Conservation (phyloP, 2,797 vertebrate species). For the Sebastes reedi region DNA sequence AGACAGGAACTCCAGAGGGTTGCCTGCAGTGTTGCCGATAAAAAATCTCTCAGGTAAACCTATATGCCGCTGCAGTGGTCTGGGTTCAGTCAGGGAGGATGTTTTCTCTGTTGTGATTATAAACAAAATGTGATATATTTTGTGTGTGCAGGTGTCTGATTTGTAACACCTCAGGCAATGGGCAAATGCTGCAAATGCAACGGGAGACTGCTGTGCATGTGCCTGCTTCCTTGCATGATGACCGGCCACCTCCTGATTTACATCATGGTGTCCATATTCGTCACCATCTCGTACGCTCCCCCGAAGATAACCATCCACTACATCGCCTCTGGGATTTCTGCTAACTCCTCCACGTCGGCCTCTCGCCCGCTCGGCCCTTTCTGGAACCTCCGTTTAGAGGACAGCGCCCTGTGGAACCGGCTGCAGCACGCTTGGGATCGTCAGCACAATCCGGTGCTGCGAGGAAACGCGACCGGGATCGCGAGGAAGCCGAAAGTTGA, state of each 20-base stretch:
- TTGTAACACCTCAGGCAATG: conserved; percentile 60
- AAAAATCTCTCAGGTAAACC: conserved; percentile 16
- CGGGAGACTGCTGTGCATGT: conserved; percentile 80
- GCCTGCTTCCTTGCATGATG: conserved; percentile 85
- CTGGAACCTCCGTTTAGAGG: conserved; percentile 82
- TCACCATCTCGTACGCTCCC: conserved; percentile 81
- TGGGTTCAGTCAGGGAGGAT: background rate
- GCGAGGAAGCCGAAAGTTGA: conserved; percentile 14
- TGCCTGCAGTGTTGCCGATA: conserved; percentile 29
- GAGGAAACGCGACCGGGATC: conserved; percentile 55
- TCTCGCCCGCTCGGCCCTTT: conserved; percentile 77
- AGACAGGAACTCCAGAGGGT: conserved; percentile 63
- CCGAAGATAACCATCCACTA: conserved; percentile 77
- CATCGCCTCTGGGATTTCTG: conserved; percentile 74
- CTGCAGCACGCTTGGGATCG: conserved; percentile 83
- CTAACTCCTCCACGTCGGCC: conserved; percentile 65
- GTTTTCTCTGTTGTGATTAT: background rate
- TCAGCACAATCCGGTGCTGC: conserved; percentile 80
- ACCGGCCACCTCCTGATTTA: conserved; percentile 84
- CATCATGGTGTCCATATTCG: conserved; percentile 81
- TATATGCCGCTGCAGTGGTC: background rate
- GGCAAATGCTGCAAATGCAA: conserved; percentile 80
- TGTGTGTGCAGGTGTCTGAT: conserved; percentile 35
- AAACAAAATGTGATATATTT: background rate
- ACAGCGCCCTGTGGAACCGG: conserved; percentile 82